phyloP scores from a whole-genome alignment of 2,888 invertebrate species.

The Chalcis sispes region DNA sequence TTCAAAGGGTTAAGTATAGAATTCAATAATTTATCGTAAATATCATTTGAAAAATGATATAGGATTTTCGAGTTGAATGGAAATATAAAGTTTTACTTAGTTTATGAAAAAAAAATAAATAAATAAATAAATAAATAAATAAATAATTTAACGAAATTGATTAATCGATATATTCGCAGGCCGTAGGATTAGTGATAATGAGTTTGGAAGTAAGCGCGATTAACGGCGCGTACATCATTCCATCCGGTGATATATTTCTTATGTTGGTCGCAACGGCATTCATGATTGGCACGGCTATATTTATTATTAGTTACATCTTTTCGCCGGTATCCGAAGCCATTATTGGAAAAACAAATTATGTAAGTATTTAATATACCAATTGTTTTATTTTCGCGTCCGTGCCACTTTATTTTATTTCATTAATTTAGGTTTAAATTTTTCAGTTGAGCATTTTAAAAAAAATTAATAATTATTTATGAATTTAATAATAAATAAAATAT shows the following conservation, averaged over 20 bases:
- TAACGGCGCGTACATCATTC: conserved; percentile 15
- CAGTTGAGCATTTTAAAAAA: too few relatives aligned
- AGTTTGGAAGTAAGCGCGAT: conserved; percentile 42
- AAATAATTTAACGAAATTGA: neutral
- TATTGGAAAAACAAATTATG: conserved; percentile 55
- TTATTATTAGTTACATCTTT: conserved; percentile 55
- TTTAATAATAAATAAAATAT: too few relatives aligned
- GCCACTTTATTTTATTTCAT: too few relatives aligned
- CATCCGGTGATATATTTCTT: conserved; percentile 45
- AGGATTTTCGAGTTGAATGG: too few relatives aligned
- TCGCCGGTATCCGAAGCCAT: conserved; percentile 56
- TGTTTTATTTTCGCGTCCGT: neutral
- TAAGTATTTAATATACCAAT: conserved; percentile 25
- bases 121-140: conserved; percentile 5
- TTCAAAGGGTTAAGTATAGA: too few relatives aligned
- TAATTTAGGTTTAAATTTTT: too few relatives aligned
- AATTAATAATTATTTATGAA: too few relatives aligned
- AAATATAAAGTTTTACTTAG: neutral
- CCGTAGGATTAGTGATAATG: conserved; percentile 47
- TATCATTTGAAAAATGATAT: too few relatives aligned
- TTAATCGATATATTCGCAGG: conserved; percentile 24
- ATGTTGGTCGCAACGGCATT: conserved; percentile 53
- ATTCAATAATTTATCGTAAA: too few relatives aligned
- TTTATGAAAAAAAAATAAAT: too few relatives aligned
- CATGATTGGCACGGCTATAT: conserved; percentile 56